Percentiles rank a stretch among this genome's conserved stretches.
phyloP scores from a whole-genome alignment of 2,113 vertebrate genomes.

The Smithornis capensis region DNA sequence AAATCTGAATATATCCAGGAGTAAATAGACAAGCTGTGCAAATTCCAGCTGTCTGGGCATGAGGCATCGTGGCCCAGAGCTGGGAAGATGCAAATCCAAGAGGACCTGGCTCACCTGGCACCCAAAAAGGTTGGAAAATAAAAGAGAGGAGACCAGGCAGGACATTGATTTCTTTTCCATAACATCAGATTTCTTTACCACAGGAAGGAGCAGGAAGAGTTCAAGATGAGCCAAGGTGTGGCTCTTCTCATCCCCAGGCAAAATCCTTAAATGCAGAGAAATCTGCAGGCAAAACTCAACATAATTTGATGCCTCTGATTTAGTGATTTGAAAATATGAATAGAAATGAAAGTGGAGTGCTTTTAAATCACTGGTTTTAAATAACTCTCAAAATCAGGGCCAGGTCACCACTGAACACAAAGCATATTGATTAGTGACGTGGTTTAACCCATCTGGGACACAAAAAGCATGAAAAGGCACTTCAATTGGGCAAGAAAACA shows the following conservation, averaged over 20 bases:
- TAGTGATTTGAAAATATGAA: background rate
- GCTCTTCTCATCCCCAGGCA: background rate
- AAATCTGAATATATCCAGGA: background rate
- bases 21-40: background rate
- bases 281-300: background rate
- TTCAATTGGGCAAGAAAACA: background rate
- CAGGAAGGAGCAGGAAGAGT: background rate
- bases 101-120: background rate
- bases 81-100: background rate
- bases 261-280: background rate
- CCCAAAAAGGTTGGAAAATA: background rate
- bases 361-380: background rate
- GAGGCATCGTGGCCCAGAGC: accelerated
- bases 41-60: background rate
- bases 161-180: accelerated
- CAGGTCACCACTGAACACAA: background rate
- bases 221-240: background rate
- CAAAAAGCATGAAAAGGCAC: background rate
- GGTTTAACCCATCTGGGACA: background rate
- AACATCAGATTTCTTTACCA: background rate
- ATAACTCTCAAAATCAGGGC: background rate
- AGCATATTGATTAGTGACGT: background rate
- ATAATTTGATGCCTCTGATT: background rate
- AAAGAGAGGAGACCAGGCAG: background rate
- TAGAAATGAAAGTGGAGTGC: background rate